phyloP scores from a whole-genome alignment of 2,113 vertebrate genomes.

The Cyprinus carpio region DNA sequence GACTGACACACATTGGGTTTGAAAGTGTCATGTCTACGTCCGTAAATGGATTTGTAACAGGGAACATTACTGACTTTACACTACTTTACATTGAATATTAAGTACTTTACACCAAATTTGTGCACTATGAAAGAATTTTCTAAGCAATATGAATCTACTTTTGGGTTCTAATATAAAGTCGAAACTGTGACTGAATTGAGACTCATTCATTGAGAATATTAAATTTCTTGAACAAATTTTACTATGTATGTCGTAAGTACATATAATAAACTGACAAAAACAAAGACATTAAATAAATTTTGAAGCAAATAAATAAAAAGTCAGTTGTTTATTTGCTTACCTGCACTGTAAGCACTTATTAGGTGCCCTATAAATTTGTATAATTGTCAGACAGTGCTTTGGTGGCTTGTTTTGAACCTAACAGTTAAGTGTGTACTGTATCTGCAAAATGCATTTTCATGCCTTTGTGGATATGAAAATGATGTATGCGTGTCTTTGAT shows the following conservation, averaged over 20 bases:
- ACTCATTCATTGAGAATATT: background rate
- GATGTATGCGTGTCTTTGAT: constrained; percentile 34
- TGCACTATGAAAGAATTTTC: background rate
- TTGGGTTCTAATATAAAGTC: too few relatives aligned
- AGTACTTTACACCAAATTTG: background rate
- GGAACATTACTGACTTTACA: background rate
- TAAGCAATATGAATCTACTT: too few relatives aligned
- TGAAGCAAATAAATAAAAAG: background rate
- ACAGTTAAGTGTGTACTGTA: constrained; percentile 10
- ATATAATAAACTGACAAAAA: background rate
- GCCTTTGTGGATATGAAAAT: constrained; percentile 17
- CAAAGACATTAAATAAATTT: background rate
- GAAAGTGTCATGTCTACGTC: background rate
- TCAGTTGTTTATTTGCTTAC: background rate
- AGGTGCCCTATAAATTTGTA: background rate
- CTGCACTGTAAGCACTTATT: background rate
- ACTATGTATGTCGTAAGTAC: background rate
- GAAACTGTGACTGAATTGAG: too few relatives aligned
- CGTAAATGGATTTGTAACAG: background rate
- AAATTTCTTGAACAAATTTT: background rate
- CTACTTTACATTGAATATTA: background rate
- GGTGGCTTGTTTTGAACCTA: background rate
- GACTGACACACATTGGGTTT: background rate
- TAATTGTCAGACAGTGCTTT: background rate
- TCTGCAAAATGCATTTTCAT: constrained; percentile 27